A percentile compares a stretch with the other conserved stretches of the same genome.
These are phyloP conservation scores for Drosophila orosa DNA, from an alignment of 1,140 invertebrate species.

Conservation along the genomic window DNA sequence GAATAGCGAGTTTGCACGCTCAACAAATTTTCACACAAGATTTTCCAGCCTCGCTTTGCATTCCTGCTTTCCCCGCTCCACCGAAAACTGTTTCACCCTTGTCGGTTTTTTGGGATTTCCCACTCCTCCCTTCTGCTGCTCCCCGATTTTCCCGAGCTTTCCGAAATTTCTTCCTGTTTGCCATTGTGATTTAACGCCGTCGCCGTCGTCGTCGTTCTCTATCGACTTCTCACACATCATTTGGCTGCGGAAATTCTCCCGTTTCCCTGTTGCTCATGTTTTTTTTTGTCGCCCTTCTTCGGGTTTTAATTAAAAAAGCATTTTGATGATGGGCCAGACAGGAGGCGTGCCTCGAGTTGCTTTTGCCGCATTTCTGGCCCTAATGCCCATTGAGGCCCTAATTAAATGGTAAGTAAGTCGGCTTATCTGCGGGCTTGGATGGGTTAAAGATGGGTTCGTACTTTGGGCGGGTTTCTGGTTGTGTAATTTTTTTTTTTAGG, in stretches of 20 bases:
- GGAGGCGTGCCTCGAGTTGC: conserved; percentile 66
- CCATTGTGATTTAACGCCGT: conserved; percentile 70
- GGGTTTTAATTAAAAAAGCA: conserved; percentile 75
- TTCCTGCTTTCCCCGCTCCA: conserved; percentile 11
- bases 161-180: conserved; percentile 60
- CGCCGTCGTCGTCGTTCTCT: conserved; percentile 43
- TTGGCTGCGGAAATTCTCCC: conserved; percentile 45
- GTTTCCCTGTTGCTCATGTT: conserved; percentile 2
- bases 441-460: conserved; percentile 14
- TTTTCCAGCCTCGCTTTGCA: conserved; percentile 67
- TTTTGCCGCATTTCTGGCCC: conserved; percentile 62
- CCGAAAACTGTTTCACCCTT: conserved; percentile 44
- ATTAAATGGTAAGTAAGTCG: conserved; percentile 65
- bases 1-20: conserved; percentile 67
- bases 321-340: conserved; percentile 65
- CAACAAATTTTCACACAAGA: conserved; percentile 82
- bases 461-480: background rate
- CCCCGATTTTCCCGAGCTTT: background rate
- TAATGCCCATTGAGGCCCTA: conserved; percentile 74
- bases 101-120: conserved; percentile 17
- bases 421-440: conserved; percentile 53
- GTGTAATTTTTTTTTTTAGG: background rate
- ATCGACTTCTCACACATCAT: conserved; percentile 82
- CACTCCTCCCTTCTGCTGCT: background rate
- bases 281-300: conserved; percentile 25